Percentiles rank a stretch among this genome's conserved stretches.
These are phyloP conservation scores for Pomatostomus ruficeps DNA, from an alignment of 2,113 vertebrate species.

Conservation along the genomic window DNA sequence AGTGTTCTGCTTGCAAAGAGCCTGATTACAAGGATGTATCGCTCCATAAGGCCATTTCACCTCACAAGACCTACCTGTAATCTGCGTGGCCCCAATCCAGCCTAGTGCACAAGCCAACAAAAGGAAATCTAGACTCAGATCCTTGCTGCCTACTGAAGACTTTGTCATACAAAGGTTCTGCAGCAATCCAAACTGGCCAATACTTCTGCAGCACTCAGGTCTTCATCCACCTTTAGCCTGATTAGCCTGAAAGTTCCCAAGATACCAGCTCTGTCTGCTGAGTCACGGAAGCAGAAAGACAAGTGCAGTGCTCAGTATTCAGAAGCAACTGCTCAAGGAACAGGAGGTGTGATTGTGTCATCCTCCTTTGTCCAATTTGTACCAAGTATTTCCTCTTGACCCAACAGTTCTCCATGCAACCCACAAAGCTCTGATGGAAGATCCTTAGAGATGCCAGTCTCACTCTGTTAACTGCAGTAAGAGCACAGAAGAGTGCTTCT, in stretches of 20 bases:
- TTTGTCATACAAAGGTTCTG: background rate
- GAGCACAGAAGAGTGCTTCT: background rate
- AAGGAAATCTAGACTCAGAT: background rate
- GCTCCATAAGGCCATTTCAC: background rate
- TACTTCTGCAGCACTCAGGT: background rate
- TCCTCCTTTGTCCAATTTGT: background rate
- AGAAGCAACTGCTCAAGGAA: background rate
- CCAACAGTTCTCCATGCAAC: background rate
- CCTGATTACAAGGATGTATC: background rate
- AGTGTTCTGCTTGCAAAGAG: background rate
- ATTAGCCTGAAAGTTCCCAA: background rate
- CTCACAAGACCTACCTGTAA: background rate
- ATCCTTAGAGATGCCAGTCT: background rate
- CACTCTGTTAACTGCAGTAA: background rate
- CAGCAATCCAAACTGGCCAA: background rate
- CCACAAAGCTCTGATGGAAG: background rate
- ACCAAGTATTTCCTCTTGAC: background rate
- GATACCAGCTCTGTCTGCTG: background rate
- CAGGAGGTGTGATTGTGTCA: background rate
- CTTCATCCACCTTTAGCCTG: background rate
- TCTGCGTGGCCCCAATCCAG: background rate
- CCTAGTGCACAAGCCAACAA: background rate
- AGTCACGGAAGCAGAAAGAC: background rate
- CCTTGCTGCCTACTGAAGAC: background rate
- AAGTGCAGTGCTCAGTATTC: background rate